Evolutionary conservation across 2,797 vertebrate species (phyloP), one percentile per base, ranked within the genome.

Genomic region (Microctenopoma lineatum): DNA sequence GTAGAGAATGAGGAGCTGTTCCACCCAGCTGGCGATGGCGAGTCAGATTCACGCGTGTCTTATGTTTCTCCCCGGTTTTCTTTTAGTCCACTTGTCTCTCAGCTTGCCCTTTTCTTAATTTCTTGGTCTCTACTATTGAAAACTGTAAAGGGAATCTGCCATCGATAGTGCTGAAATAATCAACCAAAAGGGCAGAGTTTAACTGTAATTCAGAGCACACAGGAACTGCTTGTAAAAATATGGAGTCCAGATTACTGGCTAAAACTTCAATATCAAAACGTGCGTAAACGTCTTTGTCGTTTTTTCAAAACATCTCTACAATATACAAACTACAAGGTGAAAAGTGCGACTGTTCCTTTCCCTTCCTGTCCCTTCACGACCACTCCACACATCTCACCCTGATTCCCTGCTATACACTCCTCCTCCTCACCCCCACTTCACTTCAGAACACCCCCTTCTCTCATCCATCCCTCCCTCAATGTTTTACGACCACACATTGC

Each of bases 381-480:
- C 77, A 81, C 87, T 85, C 69, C 60, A 75, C 70, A 56, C 86
- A 81, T 75, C 80, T 77, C 79, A 72, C 74, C 63, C 77, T 59
- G 58, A 36, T 66, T n/a, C 70, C 64, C 45, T 62, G 25, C 58
- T 78, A 64, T 70, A 62, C 77, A 81, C 84, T 77, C 84, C 88
- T 85, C 79, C 81, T 86, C 70, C 86, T 77, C 84, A 86, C 83
- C 79, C 84, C 73, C 71, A 74, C 73, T 77, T 84, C 78, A 73
- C 77, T 63, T 72, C 77, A 39, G 39, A 81, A 26, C 52, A 78
- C 67, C 70, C 79, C 68, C 54, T 21, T 18, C 25, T 57, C 48
- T 45, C 66, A 50, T 32, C 38, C 38, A 15, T 42, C 67, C 25
- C n/a, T 42, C 67, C 25, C 51, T 26, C 53, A 11, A 9, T 26